Evolutionary conservation across 2,888 invertebrate species (phyloP).

Genomic region (Amphipyra berbera): DNA sequence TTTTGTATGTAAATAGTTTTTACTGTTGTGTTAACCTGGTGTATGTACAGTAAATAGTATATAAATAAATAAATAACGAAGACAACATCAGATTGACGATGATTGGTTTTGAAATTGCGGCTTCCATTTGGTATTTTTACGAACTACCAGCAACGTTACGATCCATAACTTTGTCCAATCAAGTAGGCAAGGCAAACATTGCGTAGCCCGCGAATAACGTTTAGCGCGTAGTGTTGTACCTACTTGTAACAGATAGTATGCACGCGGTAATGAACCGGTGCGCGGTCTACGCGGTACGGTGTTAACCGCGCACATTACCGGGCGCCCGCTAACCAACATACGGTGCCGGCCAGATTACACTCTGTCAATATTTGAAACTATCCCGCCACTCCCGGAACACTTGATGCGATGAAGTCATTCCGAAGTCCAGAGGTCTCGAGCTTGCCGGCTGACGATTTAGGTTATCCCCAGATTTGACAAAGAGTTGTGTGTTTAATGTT

Average conservation of each 20-base stretch:
- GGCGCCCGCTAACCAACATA: constrained; percentile 78
- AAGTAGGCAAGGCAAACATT: constrained; percentile 32
- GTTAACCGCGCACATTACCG: constrained; percentile 85
- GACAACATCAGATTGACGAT: no score
- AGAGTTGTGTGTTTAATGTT: no score
- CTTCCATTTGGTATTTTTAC: no score
- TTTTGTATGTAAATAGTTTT: no score
- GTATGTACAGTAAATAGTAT: no score
- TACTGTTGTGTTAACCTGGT: no score
- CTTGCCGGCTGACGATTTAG: no score
- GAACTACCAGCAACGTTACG: not conserved
- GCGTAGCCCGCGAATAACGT: constrained; percentile 77
- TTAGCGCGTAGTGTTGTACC: constrained; percentile 72
- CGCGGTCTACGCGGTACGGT: constrained; percentile 59
- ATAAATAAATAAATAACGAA: no score
- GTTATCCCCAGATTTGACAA: no score
- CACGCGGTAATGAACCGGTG: constrained; percentile 82
- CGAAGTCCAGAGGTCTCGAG: constrained; percentile 5
- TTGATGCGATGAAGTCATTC: constrained; percentile 48
- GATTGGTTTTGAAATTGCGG: no score
- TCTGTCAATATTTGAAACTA: constrained; percentile 85
- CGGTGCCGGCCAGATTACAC: constrained; percentile 83
- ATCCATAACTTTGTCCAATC: constrained; percentile 34
- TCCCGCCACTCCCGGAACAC: constrained; percentile 52
- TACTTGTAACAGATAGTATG: constrained; percentile 69